Base-by-base conservation (phyloP, 2,888 invertebrate species). In the Acanthococcus lagerstroemiae region DNA sequence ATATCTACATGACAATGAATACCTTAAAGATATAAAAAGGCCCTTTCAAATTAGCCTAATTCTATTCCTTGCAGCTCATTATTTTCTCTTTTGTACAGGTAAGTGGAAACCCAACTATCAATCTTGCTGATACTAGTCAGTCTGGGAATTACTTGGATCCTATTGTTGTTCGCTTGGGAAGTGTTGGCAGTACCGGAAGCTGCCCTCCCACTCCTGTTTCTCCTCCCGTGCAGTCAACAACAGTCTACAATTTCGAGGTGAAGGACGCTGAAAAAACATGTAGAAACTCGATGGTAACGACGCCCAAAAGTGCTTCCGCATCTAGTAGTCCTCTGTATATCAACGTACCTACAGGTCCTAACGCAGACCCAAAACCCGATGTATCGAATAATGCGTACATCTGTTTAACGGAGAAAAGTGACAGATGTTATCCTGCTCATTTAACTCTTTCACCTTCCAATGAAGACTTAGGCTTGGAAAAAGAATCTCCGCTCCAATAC, bases 151-250 rank as follows among this genome's bases (percentile, higher is more conserved):
- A 66, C n/a, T 19, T 66, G 26, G 66, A 66, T 57, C 66, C 66
- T 15, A 48, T 56, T 50, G 52, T 57, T 17, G 66, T 57, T 30
- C 68, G 72, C 4, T 66, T 72, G n/a, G 70, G 69, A 60, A 71
- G 71, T 55, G 70, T 78, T 45, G 74, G 74, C 22, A 78, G 77
- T 58, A 73, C 76, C 17, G 77, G 75, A 67, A 78, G 77, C 67
- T 77, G 77, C 65, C 72, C 75, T 58, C 71, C 75, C 54, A 75
- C 77, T 21, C 76, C 78, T 9, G 76, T 76, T n/a, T 76, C 77
- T 4, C 75, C 76, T 27, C 74, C 74, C 17, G 60, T 52, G 37
- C 46, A 63, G 15, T 66, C 66, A 15, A 37, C 50, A 27, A 58
- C 44, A 17, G 24, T 63, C 9, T 63, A 54, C n/a, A 61, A 37